Conservation (phyloP, 2,113 vertebrate species). For the Verasper variegatus region DNA sequence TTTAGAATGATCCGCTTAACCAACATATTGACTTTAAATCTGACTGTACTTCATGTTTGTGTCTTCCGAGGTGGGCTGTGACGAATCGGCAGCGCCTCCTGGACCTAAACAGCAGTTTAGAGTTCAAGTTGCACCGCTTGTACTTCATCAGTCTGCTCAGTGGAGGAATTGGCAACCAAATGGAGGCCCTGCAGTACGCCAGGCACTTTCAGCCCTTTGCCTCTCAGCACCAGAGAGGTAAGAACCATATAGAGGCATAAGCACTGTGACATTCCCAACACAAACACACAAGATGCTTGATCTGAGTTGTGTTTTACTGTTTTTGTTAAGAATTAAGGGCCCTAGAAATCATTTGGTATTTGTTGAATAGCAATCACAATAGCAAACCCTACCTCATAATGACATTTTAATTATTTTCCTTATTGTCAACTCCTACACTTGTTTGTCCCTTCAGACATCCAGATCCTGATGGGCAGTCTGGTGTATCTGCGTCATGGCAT, state of each 20-base stretch:
- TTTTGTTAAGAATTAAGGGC: too few relatives aligned
- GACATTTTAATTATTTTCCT: not conserved
- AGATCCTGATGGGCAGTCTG: slow-evolving; percentile 93
- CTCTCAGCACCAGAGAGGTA: slow-evolving; percentile 89
- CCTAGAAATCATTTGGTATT: too few relatives aligned
- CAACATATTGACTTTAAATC: not conserved
- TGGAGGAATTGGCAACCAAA: slow-evolving; percentile 87
- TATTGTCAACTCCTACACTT: not conserved
- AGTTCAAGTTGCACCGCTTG: slow-evolving; percentile 90
- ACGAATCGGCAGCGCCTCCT: slow-evolving; percentile 88
- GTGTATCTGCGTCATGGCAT: slow-evolving; percentile 93
- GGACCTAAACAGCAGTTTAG: slow-evolving; percentile 90
- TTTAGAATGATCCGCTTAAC: too few relatives aligned
- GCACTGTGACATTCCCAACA: not conserved
- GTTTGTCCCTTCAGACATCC: slow-evolving; percentile 83
- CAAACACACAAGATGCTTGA: not conserved
- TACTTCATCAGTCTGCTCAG: slow-evolving; percentile 90
- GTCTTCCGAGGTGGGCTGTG: slow-evolving; percentile 85
- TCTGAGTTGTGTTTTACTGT: too few relatives aligned
- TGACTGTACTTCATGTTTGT: not conserved
- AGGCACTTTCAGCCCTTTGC: slow-evolving; percentile 92
- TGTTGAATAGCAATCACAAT: too few relatives aligned
- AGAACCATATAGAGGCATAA: not conserved
- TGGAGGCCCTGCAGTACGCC: slow-evolving; percentile 90
- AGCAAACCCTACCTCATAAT: not conserved